Percentiles rank a stretch among this genome's conserved stretches.
Evolutionary conservation across 2,888 invertebrate genomes (phyloP).

Genomic region (Amphimallon solstitiale): DNA sequence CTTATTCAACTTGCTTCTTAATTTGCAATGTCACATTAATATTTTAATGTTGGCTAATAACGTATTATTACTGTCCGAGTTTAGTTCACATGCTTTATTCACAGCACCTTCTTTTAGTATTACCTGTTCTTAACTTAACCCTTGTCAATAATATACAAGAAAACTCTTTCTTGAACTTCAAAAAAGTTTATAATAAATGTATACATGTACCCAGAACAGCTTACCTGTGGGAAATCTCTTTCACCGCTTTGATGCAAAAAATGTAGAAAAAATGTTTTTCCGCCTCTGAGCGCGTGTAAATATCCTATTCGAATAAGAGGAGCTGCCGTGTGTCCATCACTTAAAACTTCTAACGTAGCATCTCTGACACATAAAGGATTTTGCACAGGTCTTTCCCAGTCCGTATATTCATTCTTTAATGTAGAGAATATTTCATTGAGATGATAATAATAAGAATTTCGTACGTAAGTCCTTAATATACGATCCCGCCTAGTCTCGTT

Average conservation of each 20-base stretch:
- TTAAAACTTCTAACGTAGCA: slow-evolving; percentile 85
- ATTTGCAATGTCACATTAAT: no score
- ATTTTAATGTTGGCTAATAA: no score
- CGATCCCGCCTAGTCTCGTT: slow-evolving; percentile 88
- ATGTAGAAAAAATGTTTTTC: slow-evolving; percentile 87
- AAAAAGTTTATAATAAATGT: no score
- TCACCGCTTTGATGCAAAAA: slow-evolving; percentile 88
- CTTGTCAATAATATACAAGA: no score
- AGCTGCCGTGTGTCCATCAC: slow-evolving; percentile 92
- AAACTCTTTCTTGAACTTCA: no score
- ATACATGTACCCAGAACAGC: neutral
- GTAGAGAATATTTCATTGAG: slow-evolving; percentile 95
- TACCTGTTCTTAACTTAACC: no score
- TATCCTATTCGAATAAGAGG: slow-evolving; percentile 84
- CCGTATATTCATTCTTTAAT: slow-evolving; percentile 92
- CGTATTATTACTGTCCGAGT: no score
- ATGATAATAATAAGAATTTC: slow-evolving; percentile 95
- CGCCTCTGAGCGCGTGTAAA: slow-evolving; percentile 81
- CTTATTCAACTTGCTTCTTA: no score
- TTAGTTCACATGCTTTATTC: no score
- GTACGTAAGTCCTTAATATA: slow-evolving; percentile 89
- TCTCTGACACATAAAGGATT: slow-evolving; percentile 88
- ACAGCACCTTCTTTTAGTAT: no score
- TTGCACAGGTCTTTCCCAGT: slow-evolving; percentile 91
- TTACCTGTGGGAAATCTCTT: slow-evolving; percentile 80